Conservation (phyloP, 2,888 invertebrate species). For the Nephrotoma appendiculata region DNA sequence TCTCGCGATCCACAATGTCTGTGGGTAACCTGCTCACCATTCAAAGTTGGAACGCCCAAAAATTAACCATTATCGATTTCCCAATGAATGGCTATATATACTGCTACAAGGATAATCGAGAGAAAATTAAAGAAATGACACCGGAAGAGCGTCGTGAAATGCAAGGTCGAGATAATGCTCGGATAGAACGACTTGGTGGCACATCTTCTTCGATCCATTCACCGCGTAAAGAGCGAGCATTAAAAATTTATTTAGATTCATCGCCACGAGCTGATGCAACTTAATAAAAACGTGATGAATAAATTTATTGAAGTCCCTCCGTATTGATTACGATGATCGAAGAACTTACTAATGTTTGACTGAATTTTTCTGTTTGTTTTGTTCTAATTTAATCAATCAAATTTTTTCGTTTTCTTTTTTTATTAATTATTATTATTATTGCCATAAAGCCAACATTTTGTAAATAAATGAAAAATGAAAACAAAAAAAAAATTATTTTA, state of each 20-base stretch:
- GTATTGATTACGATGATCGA: not conserved
- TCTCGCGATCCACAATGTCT: slow-evolving; percentile 47
- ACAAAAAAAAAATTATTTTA: not conserved
- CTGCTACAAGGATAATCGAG: slow-evolving; percentile 52
- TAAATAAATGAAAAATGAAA: not conserved
- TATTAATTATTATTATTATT: not conserved
- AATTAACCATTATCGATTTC: slow-evolving; percentile 38
- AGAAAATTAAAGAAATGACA: slow-evolving; percentile 40
- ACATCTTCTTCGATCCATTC: slow-evolving; percentile 36
- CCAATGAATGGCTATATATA: slow-evolving; percentile 43
- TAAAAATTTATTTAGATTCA: slow-evolving; percentile 56
- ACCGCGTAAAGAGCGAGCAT: slow-evolving; percentile 50
- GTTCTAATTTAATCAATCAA: not conserved
- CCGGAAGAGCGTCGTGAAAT: slow-evolving; percentile 47
- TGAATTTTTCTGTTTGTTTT: not conserved
- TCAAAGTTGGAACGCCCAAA: slow-evolving; percentile 44
- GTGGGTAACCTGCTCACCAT: slow-evolving; percentile 43
- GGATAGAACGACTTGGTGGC: slow-evolving; percentile 32
- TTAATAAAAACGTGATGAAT: not conserved
- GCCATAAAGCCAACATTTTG: not conserved
- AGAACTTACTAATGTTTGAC: not conserved
- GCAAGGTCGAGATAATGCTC: slow-evolving; percentile 40
- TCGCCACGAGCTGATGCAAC: slow-evolving; percentile 18
- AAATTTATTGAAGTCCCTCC: not conserved
- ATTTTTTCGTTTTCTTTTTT: not conserved